Base-by-base conservation (phyloP, 2,113 vertebrate genomes). In the Antechinus stuartii region DNA sequence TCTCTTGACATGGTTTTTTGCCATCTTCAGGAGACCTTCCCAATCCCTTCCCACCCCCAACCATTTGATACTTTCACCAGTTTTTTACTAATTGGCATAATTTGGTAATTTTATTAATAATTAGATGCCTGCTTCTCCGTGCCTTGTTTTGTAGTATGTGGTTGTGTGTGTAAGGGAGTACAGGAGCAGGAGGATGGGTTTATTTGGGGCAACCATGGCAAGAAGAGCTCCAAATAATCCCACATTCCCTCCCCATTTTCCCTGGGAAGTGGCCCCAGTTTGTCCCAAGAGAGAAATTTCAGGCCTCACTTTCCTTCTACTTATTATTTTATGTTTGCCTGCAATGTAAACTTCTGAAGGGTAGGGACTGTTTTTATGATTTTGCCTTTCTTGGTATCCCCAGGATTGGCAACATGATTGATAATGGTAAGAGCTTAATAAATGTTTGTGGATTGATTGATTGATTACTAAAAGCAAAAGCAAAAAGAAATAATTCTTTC, bases 91-190 rank as follows among this genome's bases (percentile, higher is more conserved):
- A n/a, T n/a, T 76, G 61, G 68, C n/a, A 19, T n/a, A 76, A 76
- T 76, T 76, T n/a, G 14, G 19, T 76, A 5, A 89, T 96, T 93
- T 97, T 89, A 96, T 96, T 61, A 10, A 92, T 49, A 97, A 91
- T 97, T 94, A 97, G 89, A 95, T 96, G 57, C 92, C 11, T 0
- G 0, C 0, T 47, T 26, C 90, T 91, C 89, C 96, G 97, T 95
- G 61, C 92, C 19, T 4, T 54, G 27, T 95, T 96, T 93, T 91
- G 94, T 1, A 56, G 91, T 94, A 76, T 95, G 92, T 11, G 10
- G 23, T 91, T 90, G 25, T 35, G 22, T 57, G 42, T 26, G 57
- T 2, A 52, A 30, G 55, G 23, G 42, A 8, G 11, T 23, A 6
- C 25, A 19, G 2, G 27, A 8, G 50, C 4, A 54, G 8, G 1